phyloP scores from a whole-genome alignment of 2,113 vertebrate genomes.

The Cavia aperea region DNA sequence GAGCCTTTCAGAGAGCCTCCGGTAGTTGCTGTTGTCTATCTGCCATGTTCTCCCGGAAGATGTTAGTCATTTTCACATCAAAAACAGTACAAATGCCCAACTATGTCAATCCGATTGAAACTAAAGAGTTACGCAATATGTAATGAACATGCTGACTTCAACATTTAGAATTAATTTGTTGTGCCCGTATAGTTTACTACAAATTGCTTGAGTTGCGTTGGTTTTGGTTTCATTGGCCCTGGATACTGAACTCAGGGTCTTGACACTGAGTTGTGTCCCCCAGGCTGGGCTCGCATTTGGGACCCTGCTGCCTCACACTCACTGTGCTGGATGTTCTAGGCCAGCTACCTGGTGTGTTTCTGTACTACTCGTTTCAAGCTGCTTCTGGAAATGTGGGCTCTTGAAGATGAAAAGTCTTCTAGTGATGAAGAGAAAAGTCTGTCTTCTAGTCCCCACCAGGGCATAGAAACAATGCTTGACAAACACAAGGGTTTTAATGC shows the following conservation, averaged over 20 bases:
- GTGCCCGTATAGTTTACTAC: background rate
- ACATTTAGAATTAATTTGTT: background rate
- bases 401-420: background rate
- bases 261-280: no score
- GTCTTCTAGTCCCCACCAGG: background rate
- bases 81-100: background rate
- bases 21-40: no score
- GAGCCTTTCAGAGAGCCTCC: no score
- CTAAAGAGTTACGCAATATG: background rate
- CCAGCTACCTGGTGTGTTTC: background rate
- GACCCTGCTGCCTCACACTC: background rate
- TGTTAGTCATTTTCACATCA: background rate
- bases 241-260: background rate
- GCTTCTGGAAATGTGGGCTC: background rate
- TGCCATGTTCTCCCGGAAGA: no score
- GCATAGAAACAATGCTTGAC: background rate
- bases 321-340: background rate
- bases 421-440: fast-evolving
- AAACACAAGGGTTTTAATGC: background rate
- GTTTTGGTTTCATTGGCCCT: background rate
- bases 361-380: background rate
- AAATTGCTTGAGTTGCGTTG: background rate
- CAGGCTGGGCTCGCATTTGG: background rate
- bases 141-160: background rate
- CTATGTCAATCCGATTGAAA: background rate